Percentiles rank a stretch among this genome's conserved stretches.
Evolutionary conservation across 2,113 vertebrate genomes (phyloP).

Genomic region (Gyps fulvus): DNA sequence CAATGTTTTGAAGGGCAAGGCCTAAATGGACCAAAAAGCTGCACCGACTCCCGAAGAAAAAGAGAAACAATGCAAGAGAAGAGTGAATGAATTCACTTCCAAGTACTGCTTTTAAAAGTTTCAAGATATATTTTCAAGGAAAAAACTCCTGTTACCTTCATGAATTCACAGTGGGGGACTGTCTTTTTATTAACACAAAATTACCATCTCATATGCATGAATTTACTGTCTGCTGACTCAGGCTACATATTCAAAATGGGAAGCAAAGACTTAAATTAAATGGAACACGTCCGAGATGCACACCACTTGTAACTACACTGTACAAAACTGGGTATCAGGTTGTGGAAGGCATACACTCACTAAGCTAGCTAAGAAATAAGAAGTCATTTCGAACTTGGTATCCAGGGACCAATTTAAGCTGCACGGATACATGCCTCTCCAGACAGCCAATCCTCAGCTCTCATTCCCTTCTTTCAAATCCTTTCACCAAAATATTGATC

Average conservation of each 20-base stretch:
- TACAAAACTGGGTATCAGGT: neutral
- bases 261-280: neutral
- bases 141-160: neutral
- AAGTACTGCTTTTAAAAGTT: neutral
- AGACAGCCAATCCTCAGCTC: neutral
- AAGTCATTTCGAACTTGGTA: neutral
- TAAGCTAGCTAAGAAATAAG: neutral
- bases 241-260: neutral
- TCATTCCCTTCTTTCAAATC: neutral
- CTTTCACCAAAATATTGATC: neutral
- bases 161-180: neutral
- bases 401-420: neutral
- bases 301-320: accelerated
- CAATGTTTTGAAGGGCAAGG: neutral
- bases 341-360: neutral
- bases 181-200: neutral
- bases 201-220: neutral
- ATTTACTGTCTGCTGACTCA: neutral
- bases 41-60: neutral
- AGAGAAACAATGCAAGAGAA: neutral
- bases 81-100: neutral
- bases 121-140: neutral
- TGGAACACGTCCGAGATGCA: neutral
- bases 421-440: neutral
- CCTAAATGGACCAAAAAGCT: neutral